phyloP scores from a whole-genome alignment of 2,797 vertebrate genomes.

The Galago senegalensis region DNA sequence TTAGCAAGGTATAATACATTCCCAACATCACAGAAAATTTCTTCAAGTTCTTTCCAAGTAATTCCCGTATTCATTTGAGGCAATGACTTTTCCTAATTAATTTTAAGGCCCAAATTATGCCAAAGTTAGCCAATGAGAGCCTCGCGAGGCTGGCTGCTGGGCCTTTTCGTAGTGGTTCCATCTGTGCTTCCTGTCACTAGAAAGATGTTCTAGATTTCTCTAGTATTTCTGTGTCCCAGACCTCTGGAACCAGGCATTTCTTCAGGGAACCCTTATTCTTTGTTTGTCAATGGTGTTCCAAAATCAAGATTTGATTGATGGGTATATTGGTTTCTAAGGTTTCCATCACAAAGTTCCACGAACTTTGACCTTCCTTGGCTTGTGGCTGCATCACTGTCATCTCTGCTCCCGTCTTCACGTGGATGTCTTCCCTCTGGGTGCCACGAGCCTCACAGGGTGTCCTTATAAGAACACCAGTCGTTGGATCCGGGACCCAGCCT shows the following conservation, averaged over 20 bases:
- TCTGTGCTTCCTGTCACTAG: not conserved
- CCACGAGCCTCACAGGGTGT: not conserved
- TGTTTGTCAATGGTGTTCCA: conserved; percentile 28
- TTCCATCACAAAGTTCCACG: not conserved
- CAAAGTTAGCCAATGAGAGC: not conserved
- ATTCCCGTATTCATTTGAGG: not conserved
- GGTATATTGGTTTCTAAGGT: not conserved
- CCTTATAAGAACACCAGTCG: not conserved
- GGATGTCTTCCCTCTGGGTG: not conserved
- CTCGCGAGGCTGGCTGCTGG: not conserved
- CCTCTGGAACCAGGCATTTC: not conserved
- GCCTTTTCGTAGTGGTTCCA: not conserved
- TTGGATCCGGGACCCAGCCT: not conserved
- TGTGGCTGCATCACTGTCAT: not conserved
- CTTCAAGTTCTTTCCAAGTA: not conserved
- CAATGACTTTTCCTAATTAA: not conserved
- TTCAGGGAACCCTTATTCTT: not conserved
- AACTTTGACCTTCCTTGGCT: not conserved
- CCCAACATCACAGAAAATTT: not conserved
- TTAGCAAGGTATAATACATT: not conserved
- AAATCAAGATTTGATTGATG: not conserved
- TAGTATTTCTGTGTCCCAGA: not conserved
- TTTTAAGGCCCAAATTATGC: conserved; percentile 30
- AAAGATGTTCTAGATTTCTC: not conserved
- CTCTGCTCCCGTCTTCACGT: not conserved